A percentile compares a stretch with the other conserved stretches of the same genome.
These are phyloP conservation scores for Drosophila truncata DNA, from an alignment of 1,140 invertebrate genomes.

Conservation along the genomic window DNA sequence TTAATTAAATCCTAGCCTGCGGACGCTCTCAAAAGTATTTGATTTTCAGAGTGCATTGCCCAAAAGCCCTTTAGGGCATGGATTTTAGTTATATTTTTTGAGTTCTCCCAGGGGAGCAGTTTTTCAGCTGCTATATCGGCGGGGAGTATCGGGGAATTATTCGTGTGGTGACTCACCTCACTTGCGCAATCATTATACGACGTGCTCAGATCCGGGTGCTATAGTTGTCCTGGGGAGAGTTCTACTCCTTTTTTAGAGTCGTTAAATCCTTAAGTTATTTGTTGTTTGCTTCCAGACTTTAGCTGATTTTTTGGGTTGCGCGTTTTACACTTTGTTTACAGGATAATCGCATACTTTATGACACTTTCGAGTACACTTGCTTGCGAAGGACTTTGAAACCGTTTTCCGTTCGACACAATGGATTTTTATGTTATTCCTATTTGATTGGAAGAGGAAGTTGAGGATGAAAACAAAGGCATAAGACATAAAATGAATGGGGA, in stretches of 20 bases:
- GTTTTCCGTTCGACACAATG: conserved; percentile 51
- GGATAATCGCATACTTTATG: conserved; percentile 82
- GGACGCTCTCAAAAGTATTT: conserved; percentile 34
- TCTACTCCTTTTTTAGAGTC: conserved; percentile 34
- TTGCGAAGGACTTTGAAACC: conserved; percentile 59
- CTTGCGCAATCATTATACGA: conserved; percentile 71
- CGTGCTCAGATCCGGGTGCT: conserved; percentile 62
- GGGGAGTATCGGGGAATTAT: neutral
- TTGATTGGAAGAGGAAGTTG: conserved; percentile 10
- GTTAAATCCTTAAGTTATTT: conserved; percentile 53
- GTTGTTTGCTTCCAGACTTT: conserved; percentile 24
- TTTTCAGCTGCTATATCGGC: conserved; percentile 1
- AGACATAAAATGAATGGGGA: conserved; percentile 59
- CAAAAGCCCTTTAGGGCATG: neutral
- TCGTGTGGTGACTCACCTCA: conserved; percentile 63
- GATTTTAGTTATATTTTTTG: conserved; percentile 25
- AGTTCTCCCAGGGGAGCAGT: conserved; percentile 17
- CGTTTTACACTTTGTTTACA: conserved; percentile 83
- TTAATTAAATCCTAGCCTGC: conserved; percentile 61
- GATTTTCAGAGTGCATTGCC: conserved; percentile 33
- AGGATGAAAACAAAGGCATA: conserved; percentile 44
- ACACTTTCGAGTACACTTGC: conserved; percentile 70
- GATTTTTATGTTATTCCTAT: conserved; percentile 46
- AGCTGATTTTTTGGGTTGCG: conserved; percentile 21
- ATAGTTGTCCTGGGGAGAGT: conserved; percentile 12